These are phyloP conservation scores for Agrotis segetum DNA, from an alignment of 2,888 invertebrate species.

Conservation along the genomic window DNA sequence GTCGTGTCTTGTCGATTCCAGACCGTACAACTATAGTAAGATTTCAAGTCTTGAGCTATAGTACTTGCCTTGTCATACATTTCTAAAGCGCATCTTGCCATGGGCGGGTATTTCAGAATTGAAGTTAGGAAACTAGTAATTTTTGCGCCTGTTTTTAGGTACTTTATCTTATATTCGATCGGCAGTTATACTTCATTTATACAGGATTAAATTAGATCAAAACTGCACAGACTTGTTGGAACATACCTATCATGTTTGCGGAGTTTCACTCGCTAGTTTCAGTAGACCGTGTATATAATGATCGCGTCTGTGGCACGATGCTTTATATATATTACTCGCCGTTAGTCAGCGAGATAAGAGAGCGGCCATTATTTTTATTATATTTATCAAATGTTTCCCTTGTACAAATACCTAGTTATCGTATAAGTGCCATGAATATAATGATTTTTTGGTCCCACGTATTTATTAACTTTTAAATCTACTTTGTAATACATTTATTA, in stretches of 20 bases:
- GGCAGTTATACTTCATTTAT: slow-evolving; percentile 6
- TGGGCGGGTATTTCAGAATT: slow-evolving; percentile 30
- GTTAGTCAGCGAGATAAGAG: slow-evolving; percentile 51
- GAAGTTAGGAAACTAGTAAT: slow-evolving; percentile 5
- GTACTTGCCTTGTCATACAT: slow-evolving; percentile 68
- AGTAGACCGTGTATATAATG: slow-evolving; percentile 13
- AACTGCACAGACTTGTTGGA: background rate
- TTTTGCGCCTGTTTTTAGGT: slow-evolving; percentile 20
- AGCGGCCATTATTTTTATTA: slow-evolving; percentile 60
- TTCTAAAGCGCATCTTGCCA: slow-evolving; percentile 58
- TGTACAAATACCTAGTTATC: slow-evolving; percentile 64
- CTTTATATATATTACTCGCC: slow-evolving; percentile 49
- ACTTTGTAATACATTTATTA: slow-evolving; percentile 59
- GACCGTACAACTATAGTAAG: slow-evolving; percentile 40
- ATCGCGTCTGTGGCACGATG: slow-evolving; percentile 38
- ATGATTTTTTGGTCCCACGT: slow-evolving; percentile 63
- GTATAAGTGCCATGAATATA: slow-evolving; percentile 71
- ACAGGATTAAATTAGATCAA: background rate
- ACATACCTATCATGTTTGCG: background rate
- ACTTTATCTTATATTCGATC: background rate
- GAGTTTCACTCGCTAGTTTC: slow-evolving; percentile 1
- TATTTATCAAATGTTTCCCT: slow-evolving; percentile 59
- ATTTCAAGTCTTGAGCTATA: slow-evolving; percentile 59
- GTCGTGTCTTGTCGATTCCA: slow-evolving; percentile 43
- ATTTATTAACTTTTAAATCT: slow-evolving; percentile 68